Percentiles rank a stretch among this genome's conserved stretches.
Conservation (phyloP, 2,113 vertebrate species). For the Ivindomyrus marchei region DNA sequence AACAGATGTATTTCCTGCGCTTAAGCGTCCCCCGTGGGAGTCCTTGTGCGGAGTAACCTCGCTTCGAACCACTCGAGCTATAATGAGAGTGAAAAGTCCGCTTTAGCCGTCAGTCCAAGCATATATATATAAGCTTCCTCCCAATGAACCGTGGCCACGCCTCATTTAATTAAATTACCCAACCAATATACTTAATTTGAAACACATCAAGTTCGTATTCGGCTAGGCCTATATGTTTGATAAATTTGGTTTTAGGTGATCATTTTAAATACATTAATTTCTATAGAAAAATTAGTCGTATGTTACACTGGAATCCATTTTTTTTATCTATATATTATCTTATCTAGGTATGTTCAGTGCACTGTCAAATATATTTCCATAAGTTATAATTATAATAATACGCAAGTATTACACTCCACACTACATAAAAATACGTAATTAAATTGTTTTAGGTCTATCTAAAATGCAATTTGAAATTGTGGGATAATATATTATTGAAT, state of each 20-base stretch:
- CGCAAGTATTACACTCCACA: not conserved
- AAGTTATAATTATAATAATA: not conserved
- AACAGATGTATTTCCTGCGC: not conserved
- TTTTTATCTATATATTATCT: not conserved
- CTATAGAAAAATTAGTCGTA: not conserved
- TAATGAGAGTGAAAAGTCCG: not conserved
- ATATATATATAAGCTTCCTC: slow-evolving; percentile 23
- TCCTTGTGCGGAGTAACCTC: not conserved
- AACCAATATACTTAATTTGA: not conserved
- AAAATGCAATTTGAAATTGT: not conserved
- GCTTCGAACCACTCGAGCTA: not conserved
- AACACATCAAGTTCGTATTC: not conserved
- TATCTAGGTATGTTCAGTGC: not conserved
- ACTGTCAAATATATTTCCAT: not conserved
- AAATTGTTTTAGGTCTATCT: not conserved
- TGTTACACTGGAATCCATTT: not conserved
- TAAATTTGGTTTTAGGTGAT: not conserved
- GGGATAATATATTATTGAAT: not conserved
- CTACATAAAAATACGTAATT: not conserved
- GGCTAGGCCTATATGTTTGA: not conserved
- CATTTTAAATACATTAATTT: not conserved
- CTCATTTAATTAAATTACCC: not conserved
- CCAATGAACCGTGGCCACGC: slow-evolving; percentile 18
- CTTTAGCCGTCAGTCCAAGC: not conserved
- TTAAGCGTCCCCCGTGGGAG: not conserved